phyloP scores from a whole-genome alignment of 2,888 invertebrate genomes.

The Nasonovia ribisnigri region DNA sequence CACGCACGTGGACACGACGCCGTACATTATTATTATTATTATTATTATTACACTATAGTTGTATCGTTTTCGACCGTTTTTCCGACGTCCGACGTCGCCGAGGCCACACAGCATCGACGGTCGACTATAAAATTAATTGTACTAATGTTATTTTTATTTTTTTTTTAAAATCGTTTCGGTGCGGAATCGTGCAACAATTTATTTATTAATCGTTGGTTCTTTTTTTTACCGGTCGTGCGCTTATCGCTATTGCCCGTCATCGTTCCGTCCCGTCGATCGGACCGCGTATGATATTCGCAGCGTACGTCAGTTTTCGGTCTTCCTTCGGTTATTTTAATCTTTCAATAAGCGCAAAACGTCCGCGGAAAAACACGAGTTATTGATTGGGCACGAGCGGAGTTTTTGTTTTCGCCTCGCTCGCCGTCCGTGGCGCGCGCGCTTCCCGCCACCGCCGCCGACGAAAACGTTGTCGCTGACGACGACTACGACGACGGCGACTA shows the following conservation, averaged over 20 bases:
- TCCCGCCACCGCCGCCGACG: conserved; percentile 38
- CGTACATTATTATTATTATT: conserved; percentile 28
- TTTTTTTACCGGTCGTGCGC: neutral
- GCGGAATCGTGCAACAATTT: neutral
- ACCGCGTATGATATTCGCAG: too few species aligned
- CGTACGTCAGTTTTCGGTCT: neutral
- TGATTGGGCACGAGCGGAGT: conserved; percentile 54
- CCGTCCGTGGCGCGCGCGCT: conserved; percentile 54
- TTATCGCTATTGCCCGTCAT: neutral
- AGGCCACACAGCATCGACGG: neutral
- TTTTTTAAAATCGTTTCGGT: neutral
- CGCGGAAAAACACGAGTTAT: conserved; percentile 55
- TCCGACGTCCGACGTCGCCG: neutral
- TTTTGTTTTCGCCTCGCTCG: conserved; percentile 57
- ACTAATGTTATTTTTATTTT: neutral
- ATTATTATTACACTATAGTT: neutral
- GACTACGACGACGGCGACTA: conserved; percentile 15
- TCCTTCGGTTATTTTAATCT: conserved; percentile 15
- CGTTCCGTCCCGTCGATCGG: neutral
- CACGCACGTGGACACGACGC: conserved; percentile 58
- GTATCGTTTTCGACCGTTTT: conserved; percentile 7
- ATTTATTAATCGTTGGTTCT: neutral
- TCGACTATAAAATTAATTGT: neutral
- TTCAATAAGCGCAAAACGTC: conserved; percentile 46
- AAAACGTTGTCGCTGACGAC: conserved; percentile 4